phyloP scores from a whole-genome alignment of 2,888 invertebrate genomes.

The Orthosia cruda region DNA sequence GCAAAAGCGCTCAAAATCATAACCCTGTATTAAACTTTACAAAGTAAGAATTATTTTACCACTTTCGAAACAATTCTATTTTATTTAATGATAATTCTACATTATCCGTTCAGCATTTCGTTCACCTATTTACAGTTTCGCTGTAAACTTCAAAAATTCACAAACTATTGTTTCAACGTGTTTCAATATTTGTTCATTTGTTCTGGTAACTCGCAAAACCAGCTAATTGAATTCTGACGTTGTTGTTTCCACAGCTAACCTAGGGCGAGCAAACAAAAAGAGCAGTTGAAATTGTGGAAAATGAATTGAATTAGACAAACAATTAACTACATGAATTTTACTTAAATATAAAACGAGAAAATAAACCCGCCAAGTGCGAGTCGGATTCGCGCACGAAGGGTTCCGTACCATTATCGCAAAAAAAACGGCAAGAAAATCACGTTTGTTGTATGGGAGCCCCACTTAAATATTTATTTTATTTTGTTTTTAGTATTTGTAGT shows the following conservation, averaged over 20 bases:
- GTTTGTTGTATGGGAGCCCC: too few species aligned
- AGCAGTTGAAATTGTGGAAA: constrained; percentile 7
- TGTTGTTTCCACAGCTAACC: constrained; percentile 29
- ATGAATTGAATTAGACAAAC: constrained; percentile 43
- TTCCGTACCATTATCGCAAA: too few species aligned
- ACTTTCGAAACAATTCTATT: background rate
- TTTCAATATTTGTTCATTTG: constrained; percentile 52
- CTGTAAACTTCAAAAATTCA: constrained; percentile 24
- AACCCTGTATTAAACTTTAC: background rate
- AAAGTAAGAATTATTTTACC: background rate
- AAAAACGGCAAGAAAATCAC: too few species aligned
- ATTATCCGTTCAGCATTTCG: constrained; percentile 10
- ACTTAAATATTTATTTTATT: too few species aligned
- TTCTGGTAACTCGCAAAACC: constrained; percentile 29
- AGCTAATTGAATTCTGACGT: constrained; percentile 53
- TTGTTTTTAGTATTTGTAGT: too few species aligned
- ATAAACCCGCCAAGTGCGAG: too few species aligned
- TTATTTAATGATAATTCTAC: background rate
- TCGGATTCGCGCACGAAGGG: too few species aligned
- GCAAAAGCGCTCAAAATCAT: background rate
- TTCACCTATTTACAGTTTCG: constrained; percentile 5
- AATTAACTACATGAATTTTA: constrained; percentile 12
- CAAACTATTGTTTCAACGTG: constrained; percentile 45
- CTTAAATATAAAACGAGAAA: background rate
- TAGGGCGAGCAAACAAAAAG: constrained; percentile 11